phyloP scores from a whole-genome alignment of 2,888 invertebrate genomes.

The Mythimna pallens region DNA sequence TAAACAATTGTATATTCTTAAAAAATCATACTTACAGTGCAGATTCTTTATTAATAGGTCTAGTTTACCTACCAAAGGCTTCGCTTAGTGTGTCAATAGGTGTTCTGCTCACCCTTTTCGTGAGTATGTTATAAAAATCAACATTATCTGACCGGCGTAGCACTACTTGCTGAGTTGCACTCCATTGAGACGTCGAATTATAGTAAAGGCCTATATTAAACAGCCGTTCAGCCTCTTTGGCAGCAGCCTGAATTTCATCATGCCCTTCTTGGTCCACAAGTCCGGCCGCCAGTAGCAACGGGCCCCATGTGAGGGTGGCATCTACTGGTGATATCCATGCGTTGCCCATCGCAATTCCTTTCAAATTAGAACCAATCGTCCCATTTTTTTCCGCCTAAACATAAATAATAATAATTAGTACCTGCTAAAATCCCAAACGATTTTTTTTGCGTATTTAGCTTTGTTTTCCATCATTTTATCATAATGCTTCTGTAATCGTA shows the following conservation, averaged over 20 bases:
- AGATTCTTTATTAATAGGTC: neutral
- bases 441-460: constrained; percentile 8
- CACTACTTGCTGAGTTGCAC: constrained; percentile 92
- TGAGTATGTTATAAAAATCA: constrained; percentile 96
- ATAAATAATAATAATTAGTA: constrained; percentile 22
- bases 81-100: constrained; percentile 67
- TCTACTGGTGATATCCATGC: constrained; percentile 97
- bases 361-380: constrained; percentile 92
- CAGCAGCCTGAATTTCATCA: constrained; percentile 90
- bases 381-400: constrained; percentile 91
- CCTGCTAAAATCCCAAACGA: neutral
- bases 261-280: constrained; percentile 93
- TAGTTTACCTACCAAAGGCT: constrained; percentile 68
- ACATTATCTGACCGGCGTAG: constrained; percentile 91
- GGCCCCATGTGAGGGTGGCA: constrained; percentile 95
- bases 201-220: constrained; percentile 91
- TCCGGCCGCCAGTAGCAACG: constrained; percentile 93
- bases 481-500: constrained; percentile 2
- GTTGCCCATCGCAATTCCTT: constrained; percentile 96
- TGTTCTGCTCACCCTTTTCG: constrained; percentile 77
- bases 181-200: constrained; percentile 92
- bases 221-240: constrained; percentile 89
- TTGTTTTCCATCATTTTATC: constrained; percentile 22
- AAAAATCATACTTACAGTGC: neutral
- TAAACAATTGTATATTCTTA: constrained; percentile 35